Base-by-base conservation (phyloP, 1,140 invertebrate genomes). In the Halyomorpha halys region DNA sequence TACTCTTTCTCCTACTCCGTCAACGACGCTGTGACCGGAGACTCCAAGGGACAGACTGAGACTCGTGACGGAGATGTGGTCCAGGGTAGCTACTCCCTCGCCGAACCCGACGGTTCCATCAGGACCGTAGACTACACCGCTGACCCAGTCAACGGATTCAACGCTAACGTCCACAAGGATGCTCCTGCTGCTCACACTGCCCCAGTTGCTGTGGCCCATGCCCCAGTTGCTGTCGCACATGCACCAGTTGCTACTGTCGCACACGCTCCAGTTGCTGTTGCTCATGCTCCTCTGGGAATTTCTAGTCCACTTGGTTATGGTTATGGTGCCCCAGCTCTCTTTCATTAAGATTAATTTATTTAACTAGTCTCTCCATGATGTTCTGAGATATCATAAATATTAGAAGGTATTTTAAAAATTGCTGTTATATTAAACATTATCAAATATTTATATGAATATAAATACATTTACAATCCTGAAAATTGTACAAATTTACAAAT, bases 121-220 rank as follows among this genome's bases (percentile, higher is more conserved):
- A 73, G 76, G 65, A 74, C 73, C 66, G 76, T 77, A 14, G 71
- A 76, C 34, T 79, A 79, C 73, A 69, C 69, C 47, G 75, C 76
- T 51, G 75, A 76, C 63, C 68, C 73, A 18, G 65, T 74, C 60
- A 74, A 76, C 65, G 76, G 76, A 23, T 77, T 76, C 72, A 73
- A 74, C 54, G 74, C 74, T n/a, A 70, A 74, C 16, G 73, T 75
- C 2, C 67, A 71, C 34, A 71, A 70, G 65, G 61, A 53, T 34
- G 53, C 53, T 15, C 19, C 44, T 6, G 60, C 23, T 15, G 60
- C 60, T 18, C 25, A 34, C 19, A 63, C 69, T 19, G 44, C 66
- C 18, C 65, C 66, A 14, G 68, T 64, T 18, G 64, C 61, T 34
- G 66, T 64, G 3, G 62, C 54, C 6, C 51, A 30, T 47, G 67